Evolutionary conservation across 2,888 invertebrate species (phyloP), one percentile per base, ranked within the genome.

Genomic region (Rhogogaster chlorosoma): DNA sequence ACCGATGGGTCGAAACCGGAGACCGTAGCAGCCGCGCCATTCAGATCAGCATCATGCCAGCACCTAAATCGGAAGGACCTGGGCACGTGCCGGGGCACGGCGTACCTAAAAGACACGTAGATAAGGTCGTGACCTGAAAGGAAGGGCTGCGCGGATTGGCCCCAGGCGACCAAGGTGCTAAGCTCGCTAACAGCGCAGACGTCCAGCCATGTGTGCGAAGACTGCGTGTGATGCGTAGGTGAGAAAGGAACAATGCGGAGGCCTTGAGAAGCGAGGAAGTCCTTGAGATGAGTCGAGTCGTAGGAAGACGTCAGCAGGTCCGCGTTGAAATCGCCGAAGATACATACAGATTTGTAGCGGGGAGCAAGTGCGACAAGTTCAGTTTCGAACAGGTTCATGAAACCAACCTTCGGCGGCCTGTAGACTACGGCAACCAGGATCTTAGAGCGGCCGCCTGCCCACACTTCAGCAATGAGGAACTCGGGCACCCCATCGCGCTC

Each of bases 121-220:
- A 82, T 82, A n/a, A 82, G 32, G n/a, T 82, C 82, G 36, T 64
- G 82, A 22, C 29, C 45, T 2, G 82, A 82, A 15, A 82, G 42
- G 18, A 82, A 82, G 18, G 82, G 82, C 12, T 64, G 64, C 0
- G 15, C 82, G 9, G 82, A 61, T 57, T 82, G 82, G 36, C 82
- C 82, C 42, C 26, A 82, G 7, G 38, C 26, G 2, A 9, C 64
- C 9, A 82, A 64, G 4, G 26, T 18, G 9, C 1, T 9, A 4
- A 64, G 26, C 18, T 82, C 18, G 5, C 42, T 42, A 22, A 64
- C 82, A 12, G 64, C 38, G 38, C 82, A 64, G n/a, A 82, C 42
- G 36, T 82, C 82, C n/a, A 82, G 15, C 64, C 61, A 64, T 18
- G 61, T 82, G 53, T 80, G 18, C 10, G 82, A 45, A 2, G 18